phyloP scores from a whole-genome alignment of 2,888 invertebrate species.

The Trichopoda pennipes region DNA sequence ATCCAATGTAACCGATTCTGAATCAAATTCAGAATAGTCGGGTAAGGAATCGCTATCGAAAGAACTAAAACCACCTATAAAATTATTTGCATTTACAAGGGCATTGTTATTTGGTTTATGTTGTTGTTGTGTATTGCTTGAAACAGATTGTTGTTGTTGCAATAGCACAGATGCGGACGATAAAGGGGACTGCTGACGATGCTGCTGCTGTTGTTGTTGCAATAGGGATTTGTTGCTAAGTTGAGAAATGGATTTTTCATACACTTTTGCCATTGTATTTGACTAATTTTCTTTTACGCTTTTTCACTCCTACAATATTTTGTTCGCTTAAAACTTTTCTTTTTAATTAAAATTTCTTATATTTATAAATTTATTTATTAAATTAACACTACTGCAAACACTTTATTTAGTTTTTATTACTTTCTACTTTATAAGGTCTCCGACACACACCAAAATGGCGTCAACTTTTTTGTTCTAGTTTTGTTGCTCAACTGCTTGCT shows the following conservation, averaged over 20 bases:
- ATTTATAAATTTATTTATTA: slow-evolving; percentile 69
- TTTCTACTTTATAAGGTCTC: slow-evolving; percentile 56
- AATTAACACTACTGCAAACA: slow-evolving; percentile 40
- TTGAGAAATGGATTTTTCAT: slow-evolving; percentile 69
- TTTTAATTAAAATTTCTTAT: slow-evolving; percentile 43
- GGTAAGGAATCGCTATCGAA: slow-evolving; percentile 83
- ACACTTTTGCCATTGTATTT: slow-evolving; percentile 65
- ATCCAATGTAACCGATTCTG: slow-evolving; percentile 82
- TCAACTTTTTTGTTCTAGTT: slow-evolving; percentile 65
- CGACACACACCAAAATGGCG: slow-evolving; percentile 70
- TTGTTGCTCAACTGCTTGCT: slow-evolving; percentile 9
- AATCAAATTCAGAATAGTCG: slow-evolving; percentile 83
- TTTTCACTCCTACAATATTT: slow-evolving; percentile 6
- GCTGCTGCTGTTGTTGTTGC: slow-evolving; percentile 60
- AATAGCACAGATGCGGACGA: slow-evolving; percentile 50
- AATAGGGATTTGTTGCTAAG: slow-evolving; percentile 66
- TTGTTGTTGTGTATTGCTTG: slow-evolving; percentile 70
- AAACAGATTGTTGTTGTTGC: slow-evolving; percentile 68
- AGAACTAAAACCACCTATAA: slow-evolving; percentile 82
- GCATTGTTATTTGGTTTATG: slow-evolving; percentile 70
- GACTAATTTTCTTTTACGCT: slow-evolving; percentile 13
- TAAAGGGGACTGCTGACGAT: slow-evolving; percentile 65
- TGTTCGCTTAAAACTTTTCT: slow-evolving; percentile 61
- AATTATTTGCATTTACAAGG: slow-evolving; percentile 71
- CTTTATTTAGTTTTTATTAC: slow-evolving; percentile 34